These are phyloP conservation scores for Botia kubotai DNA, from an alignment of 2,797 vertebrate genomes.

Conservation along the genomic window DNA sequence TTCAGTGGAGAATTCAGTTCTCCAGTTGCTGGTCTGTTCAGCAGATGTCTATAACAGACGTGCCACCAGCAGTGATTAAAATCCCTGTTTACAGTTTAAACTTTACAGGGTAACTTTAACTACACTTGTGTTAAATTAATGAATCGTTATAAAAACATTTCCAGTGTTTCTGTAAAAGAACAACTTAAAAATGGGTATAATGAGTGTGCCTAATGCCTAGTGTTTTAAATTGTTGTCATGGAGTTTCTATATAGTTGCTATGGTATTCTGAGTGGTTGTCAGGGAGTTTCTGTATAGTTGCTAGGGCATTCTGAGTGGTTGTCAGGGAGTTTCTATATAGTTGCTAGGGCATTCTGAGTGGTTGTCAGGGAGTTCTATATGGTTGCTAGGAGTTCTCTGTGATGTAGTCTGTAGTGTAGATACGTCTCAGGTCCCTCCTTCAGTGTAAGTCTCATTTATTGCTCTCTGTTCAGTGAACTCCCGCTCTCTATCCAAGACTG, in stretches of 20 bases:
- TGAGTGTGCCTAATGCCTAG: too few relatives aligned
- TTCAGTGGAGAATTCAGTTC: background rate
- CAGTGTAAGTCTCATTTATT: background rate
- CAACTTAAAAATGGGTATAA: background rate
- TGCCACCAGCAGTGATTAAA: conserved; percentile 7
- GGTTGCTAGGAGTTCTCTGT: background rate
- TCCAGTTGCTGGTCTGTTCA: conserved; percentile 30
- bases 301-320: background rate
- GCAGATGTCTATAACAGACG: conserved; percentile 19
- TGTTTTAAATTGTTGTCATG: background rate
- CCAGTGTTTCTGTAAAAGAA: background rate
- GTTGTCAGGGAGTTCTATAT: background rate
- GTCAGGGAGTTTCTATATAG: background rate
- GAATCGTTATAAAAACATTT: background rate
- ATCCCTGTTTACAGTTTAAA: background rate
- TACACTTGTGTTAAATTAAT: background rate
- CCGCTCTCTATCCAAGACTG: background rate
- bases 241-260: background rate
- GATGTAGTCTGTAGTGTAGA: background rate
- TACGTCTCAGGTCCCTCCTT: background rate
- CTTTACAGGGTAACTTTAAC: background rate
- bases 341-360: background rate
- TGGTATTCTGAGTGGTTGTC: background rate
- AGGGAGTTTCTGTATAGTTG: background rate
- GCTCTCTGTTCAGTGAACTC: background rate